Evolutionary conservation across 2,888 invertebrate species (phyloP).

Genomic region (Sialis fuliginosa): DNA sequence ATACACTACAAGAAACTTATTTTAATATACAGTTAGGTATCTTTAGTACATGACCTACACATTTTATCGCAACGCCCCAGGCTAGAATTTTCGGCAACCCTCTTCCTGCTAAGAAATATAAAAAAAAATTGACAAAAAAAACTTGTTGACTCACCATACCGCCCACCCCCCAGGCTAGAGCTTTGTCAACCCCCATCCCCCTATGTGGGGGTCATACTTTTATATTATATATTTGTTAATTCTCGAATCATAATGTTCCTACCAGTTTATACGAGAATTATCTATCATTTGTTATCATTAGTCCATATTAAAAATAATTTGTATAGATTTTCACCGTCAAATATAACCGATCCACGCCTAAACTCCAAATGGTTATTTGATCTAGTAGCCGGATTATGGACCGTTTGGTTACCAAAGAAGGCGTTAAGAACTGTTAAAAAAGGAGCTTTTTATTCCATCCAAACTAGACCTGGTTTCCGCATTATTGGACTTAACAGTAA

Average conservation of each 20-base stretch:
- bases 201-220: too few species aligned
- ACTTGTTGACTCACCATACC: too few species aligned
- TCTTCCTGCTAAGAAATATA: too few species aligned
- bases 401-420: constrained; percentile 42
- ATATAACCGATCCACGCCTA: constrained; percentile 14
- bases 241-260: background rate
- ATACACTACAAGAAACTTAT: background rate
- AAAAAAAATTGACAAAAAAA: too few species aligned
- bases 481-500: constrained; percentile 68
- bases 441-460: constrained; percentile 63
- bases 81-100: too few species aligned
- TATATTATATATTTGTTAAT: too few species aligned
- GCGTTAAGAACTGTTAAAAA: constrained; percentile 37
- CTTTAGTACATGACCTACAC: too few species aligned
- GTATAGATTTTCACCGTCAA: constrained; percentile 1
- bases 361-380: constrained; percentile 62
- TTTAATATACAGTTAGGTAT: too few species aligned
- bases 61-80: too few species aligned
- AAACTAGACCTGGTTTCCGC: constrained; percentile 47
- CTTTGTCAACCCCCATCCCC: too few species aligned
- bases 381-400: constrained; percentile 49
- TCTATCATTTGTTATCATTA: background rate
- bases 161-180: too few species aligned
- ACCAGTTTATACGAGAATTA: background rate
- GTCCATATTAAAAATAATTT: background rate